Conservation (phyloP, 2,797 vertebrate genomes). For the Taenioides sp. region DNA sequence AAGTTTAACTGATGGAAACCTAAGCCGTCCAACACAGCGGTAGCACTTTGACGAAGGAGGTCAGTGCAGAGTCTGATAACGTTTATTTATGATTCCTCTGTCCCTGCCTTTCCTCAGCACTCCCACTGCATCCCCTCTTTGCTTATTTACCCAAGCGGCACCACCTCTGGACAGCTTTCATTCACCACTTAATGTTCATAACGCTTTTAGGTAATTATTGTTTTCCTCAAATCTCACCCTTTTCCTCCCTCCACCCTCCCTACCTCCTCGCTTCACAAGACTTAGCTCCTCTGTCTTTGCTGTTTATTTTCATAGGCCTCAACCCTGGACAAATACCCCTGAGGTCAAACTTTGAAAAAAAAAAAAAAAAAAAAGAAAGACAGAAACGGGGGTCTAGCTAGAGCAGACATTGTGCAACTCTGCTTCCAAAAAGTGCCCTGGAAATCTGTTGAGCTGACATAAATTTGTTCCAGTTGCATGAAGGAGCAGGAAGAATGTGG, state of each 20-base stretch:
- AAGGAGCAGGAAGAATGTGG: slow-evolving; percentile 67
- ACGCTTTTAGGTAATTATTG: slow-evolving; percentile 69
- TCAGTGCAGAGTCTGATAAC: slow-evolving; percentile 65
- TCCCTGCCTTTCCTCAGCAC: slow-evolving; percentile 65
- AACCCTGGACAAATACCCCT: slow-evolving; percentile 75
- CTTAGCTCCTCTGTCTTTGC: slow-evolving; percentile 68
- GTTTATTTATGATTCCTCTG: slow-evolving; percentile 70
- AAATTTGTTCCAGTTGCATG: slow-evolving; percentile 76
- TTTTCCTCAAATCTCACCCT: slow-evolving; percentile 63
- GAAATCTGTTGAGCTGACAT: slow-evolving; percentile 75
- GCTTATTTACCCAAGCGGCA: slow-evolving; percentile 69
- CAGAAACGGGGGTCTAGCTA: slow-evolving; percentile 24
- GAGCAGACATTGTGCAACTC: slow-evolving; percentile 53
- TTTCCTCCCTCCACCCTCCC: slow-evolving; percentile 27
- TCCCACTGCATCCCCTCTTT: slow-evolving; percentile 58
- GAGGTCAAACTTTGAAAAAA: slow-evolving; percentile 62
- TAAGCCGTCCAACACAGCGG: slow-evolving; percentile 58
- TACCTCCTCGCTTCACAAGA: slow-evolving; percentile 61
- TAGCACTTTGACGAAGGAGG: slow-evolving; percentile 60
- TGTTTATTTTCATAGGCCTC: slow-evolving; percentile 79
- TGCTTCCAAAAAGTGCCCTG: slow-evolving; percentile 57
- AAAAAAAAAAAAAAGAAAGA: no score
- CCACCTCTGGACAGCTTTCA: slow-evolving; percentile 64
- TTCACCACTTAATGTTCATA: slow-evolving; percentile 72
- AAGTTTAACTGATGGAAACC: slow-evolving; percentile 52